These are phyloP conservation scores for Melikaiella ostensackeni DNA, from an alignment of 2,888 invertebrate species.

Conservation along the genomic window DNA sequence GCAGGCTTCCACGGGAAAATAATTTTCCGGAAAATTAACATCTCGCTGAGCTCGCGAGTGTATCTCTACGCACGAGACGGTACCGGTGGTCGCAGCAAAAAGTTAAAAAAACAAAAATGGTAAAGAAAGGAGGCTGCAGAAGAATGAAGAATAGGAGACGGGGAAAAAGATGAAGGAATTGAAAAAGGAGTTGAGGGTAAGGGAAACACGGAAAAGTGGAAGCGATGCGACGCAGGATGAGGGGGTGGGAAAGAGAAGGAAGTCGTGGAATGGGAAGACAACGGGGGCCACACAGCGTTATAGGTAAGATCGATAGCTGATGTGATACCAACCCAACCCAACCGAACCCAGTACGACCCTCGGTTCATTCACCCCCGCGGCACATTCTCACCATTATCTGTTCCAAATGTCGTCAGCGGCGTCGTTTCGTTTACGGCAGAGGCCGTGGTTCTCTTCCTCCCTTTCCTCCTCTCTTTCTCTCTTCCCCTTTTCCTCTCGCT, in stretches of 20 bases:
- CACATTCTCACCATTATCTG: slow-evolving; percentile 77
- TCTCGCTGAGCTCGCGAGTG: slow-evolving; percentile 51
- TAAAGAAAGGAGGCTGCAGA: slow-evolving; percentile 45
- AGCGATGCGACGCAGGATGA: slow-evolving; percentile 49
- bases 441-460: slow-evolving; percentile 49
- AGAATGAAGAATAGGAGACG: slow-evolving; percentile 48
- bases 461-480: slow-evolving; percentile 36
- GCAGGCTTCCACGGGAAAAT: slow-evolving; percentile 59
- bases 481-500: slow-evolving; percentile 22
- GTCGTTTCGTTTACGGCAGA: slow-evolving; percentile 75
- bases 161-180: slow-evolving; percentile 42
- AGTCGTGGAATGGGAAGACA: slow-evolving; percentile 64
- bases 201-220: slow-evolving; percentile 54
- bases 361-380: slow-evolving; percentile 77
- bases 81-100: background rate
- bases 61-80: slow-evolving; percentile 15
- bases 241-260: slow-evolving; percentile 56
- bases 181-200: slow-evolving; percentile 50
- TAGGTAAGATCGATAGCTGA: slow-evolving; percentile 76
- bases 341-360: slow-evolving; percentile 68
- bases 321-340: slow-evolving; percentile 74
- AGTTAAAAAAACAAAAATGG: slow-evolving; percentile 43
- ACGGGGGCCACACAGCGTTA: slow-evolving; percentile 72
- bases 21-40: slow-evolving; percentile 71
- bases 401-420: slow-evolving; percentile 76